Percentiles rank a stretch among this genome's conserved stretches.
phyloP scores from a whole-genome alignment of 2,888 invertebrate genomes.

The Ochropleura plecta region DNA sequence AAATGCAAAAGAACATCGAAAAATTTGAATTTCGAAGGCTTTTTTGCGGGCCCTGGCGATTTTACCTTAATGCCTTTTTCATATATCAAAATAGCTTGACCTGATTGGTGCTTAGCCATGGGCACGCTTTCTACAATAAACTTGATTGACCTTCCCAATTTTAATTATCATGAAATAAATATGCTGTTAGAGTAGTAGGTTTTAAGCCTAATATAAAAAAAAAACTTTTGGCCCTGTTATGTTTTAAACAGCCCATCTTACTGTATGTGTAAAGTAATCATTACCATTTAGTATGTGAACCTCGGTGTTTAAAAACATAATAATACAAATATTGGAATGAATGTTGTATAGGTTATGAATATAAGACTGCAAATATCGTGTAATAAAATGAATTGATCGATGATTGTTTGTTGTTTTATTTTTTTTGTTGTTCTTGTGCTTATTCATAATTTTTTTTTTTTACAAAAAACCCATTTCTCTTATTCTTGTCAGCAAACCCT shows the following conservation, averaged over 20 bases:
- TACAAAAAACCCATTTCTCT: too few relatives aligned
- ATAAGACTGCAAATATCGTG: slow-evolving; percentile 60
- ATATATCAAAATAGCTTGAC: neutral
- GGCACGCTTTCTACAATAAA: neutral
- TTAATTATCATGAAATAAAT: neutral
- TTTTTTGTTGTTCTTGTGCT: neutral
- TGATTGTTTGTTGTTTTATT: slow-evolving; percentile 40
- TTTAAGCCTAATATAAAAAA: neutral
- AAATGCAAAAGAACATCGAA: too few relatives aligned
- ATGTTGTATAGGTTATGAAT: slow-evolving; percentile 62
- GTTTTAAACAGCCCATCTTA: slow-evolving; percentile 40
- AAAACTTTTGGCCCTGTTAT: neutral
- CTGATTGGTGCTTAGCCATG: neutral
- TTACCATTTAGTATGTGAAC: slow-evolving; percentile 56
- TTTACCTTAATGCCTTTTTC: too few relatives aligned
- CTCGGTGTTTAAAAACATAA: slow-evolving; percentile 53
- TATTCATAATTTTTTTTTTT: too few relatives aligned
- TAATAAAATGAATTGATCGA: slow-evolving; percentile 56
- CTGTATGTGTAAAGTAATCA: slow-evolving; percentile 35
- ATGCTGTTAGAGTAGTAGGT: neutral
- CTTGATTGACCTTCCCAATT: neutral
- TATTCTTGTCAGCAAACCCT: too few relatives aligned
- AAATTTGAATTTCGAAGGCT: too few relatives aligned
- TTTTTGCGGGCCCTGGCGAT: too few relatives aligned
- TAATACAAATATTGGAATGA: slow-evolving; percentile 54